phyloP scores from a whole-genome alignment of 2,888 invertebrate genomes.

The Acleris sparsana region DNA sequence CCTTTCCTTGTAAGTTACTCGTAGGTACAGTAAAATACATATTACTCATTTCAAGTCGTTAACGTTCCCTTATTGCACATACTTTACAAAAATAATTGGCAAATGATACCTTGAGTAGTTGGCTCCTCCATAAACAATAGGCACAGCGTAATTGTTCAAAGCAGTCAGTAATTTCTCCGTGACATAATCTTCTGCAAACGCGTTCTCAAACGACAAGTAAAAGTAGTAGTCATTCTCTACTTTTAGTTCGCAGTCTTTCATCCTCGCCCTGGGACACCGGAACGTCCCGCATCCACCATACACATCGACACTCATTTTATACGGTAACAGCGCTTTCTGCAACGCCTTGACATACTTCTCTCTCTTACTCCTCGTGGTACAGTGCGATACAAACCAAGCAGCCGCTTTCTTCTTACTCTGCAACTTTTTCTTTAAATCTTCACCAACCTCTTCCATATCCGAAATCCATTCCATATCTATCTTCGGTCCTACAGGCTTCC shows the following conservation, averaged over 20 bases:
- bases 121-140: conserved; percentile 87
- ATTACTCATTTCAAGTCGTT: no score
- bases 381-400: conserved; percentile 77
- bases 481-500: conserved; percentile 36
- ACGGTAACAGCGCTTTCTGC: conserved; percentile 50
- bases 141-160: conserved; percentile 84
- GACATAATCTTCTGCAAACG: conserved; percentile 83
- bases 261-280: conserved; percentile 51
- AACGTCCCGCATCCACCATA: conserved; percentile 80
- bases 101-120: conserved; percentile 80
- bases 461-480: conserved; percentile 37
- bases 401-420: conserved; percentile 65
- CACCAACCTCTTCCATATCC: conserved; percentile 40
- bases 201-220: conserved; percentile 89
- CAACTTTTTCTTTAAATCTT: conserved; percentile 48
- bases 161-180: conserved; percentile 85
- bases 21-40: no score
- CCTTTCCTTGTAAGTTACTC: no score
- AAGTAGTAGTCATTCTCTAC: conserved; percentile 86
- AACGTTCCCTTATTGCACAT: no score
- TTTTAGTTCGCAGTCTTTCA: conserved; percentile 56
- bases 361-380: conserved; percentile 58
- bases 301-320: conserved; percentile 71
- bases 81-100: not conserved
- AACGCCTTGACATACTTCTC: conserved; percentile 51